These are phyloP conservation scores for Meiosimyza decipiens DNA, from an alignment of 2,888 invertebrate genomes.

Conservation along the genomic window DNA sequence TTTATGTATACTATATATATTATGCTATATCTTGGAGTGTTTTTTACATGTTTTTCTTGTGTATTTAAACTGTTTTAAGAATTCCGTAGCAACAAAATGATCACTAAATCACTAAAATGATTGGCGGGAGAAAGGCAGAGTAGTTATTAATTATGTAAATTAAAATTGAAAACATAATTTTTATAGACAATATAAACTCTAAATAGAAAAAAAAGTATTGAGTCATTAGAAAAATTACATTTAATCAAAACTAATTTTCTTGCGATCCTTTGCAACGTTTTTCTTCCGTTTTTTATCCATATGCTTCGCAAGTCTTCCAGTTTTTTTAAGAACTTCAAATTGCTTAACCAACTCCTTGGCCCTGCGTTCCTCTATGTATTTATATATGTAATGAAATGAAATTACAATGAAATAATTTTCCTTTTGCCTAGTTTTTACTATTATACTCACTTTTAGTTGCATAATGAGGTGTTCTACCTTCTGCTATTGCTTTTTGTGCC, in stretches of 20 bases:
- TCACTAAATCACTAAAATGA: no score
- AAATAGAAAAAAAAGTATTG: slow-evolving; percentile 37
- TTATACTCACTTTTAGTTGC: slow-evolving; percentile 76
- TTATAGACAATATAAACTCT: no score
- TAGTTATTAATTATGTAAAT: no score
- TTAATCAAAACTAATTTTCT: slow-evolving; percentile 62
- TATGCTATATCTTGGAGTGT: no score
- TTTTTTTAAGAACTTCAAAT: slow-evolving; percentile 82
- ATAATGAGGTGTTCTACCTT: slow-evolving; percentile 79
- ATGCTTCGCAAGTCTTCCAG: slow-evolving; percentile 83
- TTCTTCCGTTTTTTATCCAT: slow-evolving; percentile 85
- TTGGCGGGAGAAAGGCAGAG: no score
- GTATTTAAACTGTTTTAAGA: no score
- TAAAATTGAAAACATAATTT: no score
- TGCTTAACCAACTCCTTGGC: slow-evolving; percentile 81
- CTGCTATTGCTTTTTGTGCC: slow-evolving; percentile 71
- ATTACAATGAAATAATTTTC: neutral
- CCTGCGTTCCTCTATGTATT: slow-evolving; percentile 78
- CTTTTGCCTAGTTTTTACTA: neutral
- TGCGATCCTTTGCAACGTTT: slow-evolving; percentile 68
- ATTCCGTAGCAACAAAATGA: no score
- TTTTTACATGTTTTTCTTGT: no score
- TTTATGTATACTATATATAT: no score
- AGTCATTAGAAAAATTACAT: slow-evolving; percentile 34
- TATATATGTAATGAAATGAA: slow-evolving; percentile 41